phyloP scores from a whole-genome alignment of 2,113 vertebrate species.

The Boulengeromyrus knoepffleri region DNA sequence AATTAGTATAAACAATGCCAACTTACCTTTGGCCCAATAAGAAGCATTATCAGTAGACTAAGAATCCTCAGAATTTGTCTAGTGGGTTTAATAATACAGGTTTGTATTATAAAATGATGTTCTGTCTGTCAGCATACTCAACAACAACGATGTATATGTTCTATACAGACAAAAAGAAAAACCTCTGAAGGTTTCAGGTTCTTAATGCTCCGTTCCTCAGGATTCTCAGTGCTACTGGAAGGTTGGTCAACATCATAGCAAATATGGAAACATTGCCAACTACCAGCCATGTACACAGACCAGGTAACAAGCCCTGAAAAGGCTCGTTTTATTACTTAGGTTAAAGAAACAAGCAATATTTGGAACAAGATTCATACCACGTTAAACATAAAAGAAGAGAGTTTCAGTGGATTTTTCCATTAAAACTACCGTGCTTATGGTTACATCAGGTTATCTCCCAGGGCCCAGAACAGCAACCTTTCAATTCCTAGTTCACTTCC shows the following conservation, averaged over 20 bases:
- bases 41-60: not conserved
- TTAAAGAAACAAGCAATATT: not conserved
- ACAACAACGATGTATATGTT: not conserved
- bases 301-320: not conserved
- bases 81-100: not conserved
- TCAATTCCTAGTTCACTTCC: not conserved
- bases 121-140: not conserved
- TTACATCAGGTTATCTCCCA: not conserved
- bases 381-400: not conserved
- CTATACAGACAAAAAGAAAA: not conserved
- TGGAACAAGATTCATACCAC: not conserved
- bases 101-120: not conserved
- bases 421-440: not conserved
- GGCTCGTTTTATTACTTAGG: not conserved
- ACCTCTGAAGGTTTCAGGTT: not conserved
- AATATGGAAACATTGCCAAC: not conserved
- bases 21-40: not conserved
- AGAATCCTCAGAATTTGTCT: not conserved
- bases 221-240: not conserved
- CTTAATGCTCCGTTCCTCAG: not conserved
- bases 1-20: too few relatives aligned
- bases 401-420: slow-evolving; percentile 3
- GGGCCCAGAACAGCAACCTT: not conserved
- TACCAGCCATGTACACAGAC: not conserved
- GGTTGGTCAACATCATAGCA: not conserved